Percentiles rank a stretch among this genome's conserved stretches.
These are phyloP conservation scores for Anser cygnoides DNA, from an alignment of 2,113 vertebrate species.

Conservation along the genomic window DNA sequence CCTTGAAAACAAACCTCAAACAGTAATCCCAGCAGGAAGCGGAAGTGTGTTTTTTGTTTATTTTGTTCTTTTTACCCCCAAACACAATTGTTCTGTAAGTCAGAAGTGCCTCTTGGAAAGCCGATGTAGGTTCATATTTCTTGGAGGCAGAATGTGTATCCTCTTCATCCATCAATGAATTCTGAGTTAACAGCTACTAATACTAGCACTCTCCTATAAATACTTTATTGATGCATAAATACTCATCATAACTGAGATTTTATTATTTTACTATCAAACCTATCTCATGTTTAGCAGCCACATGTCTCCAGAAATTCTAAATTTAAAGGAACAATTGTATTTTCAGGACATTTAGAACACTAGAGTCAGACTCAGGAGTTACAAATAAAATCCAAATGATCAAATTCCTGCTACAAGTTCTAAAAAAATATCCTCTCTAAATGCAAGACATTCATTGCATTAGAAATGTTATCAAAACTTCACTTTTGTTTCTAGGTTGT, in stretches of 20 bases:
- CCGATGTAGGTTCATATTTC: neutral
- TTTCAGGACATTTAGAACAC: neutral
- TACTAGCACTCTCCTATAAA: neutral
- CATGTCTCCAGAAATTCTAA: neutral
- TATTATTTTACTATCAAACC: neutral
- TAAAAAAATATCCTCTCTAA: constrained; percentile 29
- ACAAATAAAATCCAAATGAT: neutral
- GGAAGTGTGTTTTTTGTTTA: neutral
- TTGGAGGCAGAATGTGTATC: neutral
- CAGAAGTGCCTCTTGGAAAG: neutral
- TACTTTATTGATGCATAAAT: neutral
- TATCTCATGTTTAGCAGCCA: neutral
- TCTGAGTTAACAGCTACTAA: neutral
- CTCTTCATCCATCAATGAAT: neutral
- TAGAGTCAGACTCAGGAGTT: neutral
- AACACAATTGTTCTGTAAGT: neutral
- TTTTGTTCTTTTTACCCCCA: neutral
- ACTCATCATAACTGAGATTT: neutral
- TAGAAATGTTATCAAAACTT: neutral
- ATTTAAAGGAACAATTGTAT: neutral
- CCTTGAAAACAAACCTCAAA: neutral
- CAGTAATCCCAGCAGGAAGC: neutral
- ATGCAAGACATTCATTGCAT: neutral
- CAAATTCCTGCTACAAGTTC: neutral
- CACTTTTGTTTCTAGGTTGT: neutral